phyloP scores from a whole-genome alignment of 2,888 invertebrate genomes.

The Aspidiotus destructor region DNA sequence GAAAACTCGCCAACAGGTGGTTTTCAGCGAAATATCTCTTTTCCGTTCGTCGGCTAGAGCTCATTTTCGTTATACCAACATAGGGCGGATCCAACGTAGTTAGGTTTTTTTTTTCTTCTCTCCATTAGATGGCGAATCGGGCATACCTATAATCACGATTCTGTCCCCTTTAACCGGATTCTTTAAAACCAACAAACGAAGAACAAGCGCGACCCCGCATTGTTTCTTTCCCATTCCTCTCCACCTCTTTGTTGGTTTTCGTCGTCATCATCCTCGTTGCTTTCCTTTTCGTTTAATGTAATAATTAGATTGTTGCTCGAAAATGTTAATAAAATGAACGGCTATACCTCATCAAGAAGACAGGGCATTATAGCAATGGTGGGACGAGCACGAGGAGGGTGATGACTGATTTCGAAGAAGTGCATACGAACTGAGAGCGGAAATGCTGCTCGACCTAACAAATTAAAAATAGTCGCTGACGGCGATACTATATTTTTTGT shows the following conservation, averaged over 20 bases:
- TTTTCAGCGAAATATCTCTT: slow-evolving; percentile 17
- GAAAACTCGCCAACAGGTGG: slow-evolving; percentile 27
- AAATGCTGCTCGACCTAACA: background rate
- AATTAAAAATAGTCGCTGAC: slow-evolving; percentile 2
- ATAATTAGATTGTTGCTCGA: slow-evolving; percentile 28
- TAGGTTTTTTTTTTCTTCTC: background rate
- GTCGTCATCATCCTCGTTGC: background rate
- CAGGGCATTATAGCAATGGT: background rate
- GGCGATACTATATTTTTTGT: background rate
- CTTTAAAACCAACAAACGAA: background rate
- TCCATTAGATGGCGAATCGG: slow-evolving; percentile 20
- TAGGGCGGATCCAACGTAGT: slow-evolving; percentile 26
- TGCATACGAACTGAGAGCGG: background rate
- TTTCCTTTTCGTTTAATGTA: slow-evolving; percentile 17
- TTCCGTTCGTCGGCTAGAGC: background rate
- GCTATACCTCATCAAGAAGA: background rate
- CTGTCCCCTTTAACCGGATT: slow-evolving; percentile 33
- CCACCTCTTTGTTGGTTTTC: background rate
- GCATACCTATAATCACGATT: slow-evolving; percentile 23
- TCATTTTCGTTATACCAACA: slow-evolving; percentile 32
- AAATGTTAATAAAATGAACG: slow-evolving; percentile 8
- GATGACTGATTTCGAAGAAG: background rate
- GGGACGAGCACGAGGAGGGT: background rate
- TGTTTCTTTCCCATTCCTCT: background rate
- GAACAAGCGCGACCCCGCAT: slow-evolving; percentile 1